Base-by-base conservation (phyloP, 2,797 vertebrate species). In the Myripristis murdjan region DNA sequence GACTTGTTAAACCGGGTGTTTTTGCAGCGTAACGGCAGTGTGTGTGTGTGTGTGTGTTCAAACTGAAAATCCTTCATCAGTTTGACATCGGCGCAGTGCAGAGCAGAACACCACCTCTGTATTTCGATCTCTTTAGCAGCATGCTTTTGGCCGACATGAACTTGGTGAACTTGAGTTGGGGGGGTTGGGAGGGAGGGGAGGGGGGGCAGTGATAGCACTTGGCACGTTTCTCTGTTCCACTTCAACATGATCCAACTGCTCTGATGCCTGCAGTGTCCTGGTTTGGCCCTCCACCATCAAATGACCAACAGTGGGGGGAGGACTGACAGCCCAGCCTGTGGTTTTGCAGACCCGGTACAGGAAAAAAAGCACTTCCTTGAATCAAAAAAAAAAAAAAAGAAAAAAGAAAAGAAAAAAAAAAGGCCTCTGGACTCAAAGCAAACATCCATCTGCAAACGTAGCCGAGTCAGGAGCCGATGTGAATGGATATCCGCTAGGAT, bases 181-280 rank as follows among this genome's bases (percentile, higher is more conserved):
- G 53, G 70, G 62, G n/a, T n/a, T n/a, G n/a, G n/a, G n/a, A n/a
- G n/a, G n/a, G 69, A n/a, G 51, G 52, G 47, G 64, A 39, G 14
- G 20, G 23, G 57, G 53, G 70, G 62, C 18, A n/a, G 70, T 2
- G 35, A 74, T 47, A 43, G 64, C 58, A 66, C 75, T 85, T 89
- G 84, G 84, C 85, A 78, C 62, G 48, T 33, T 58, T 47, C 71
- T 70, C 71, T 73, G 79, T 78, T 89, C 89, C 87, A 86, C 79
- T 87, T 86, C 83, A 87, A 75, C 71, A 57, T 76, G 68, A 89
- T 86, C 84, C 81, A 69, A 88, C 73, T 81, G 83, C 79, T 83
- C 62, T 76, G 84, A 84, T 83, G 77, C 75, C 79, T 86, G 81
- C 81, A 59, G 79, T 87, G 86, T 89, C 83, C 85, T 58, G 76